A percentile compares a stretch with the other conserved stretches of the same genome.
Evolutionary conservation across 2,797 vertebrate species (phyloP).

Genomic region (Spinus olivaceus): DNA sequence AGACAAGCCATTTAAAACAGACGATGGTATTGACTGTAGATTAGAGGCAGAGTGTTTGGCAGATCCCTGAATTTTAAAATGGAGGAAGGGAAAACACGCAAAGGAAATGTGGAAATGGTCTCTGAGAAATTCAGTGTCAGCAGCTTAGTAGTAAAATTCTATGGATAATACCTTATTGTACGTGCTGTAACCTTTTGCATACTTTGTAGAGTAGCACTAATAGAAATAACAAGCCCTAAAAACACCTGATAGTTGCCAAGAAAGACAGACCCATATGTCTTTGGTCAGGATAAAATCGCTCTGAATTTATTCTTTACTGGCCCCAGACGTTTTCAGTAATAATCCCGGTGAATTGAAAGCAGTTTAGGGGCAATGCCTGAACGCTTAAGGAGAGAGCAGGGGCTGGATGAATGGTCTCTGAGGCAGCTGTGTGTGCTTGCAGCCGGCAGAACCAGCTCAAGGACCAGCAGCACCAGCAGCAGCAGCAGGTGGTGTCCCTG

Average conservation of each 20-base stretch:
- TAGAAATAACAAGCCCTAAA: slow-evolving; percentile 44
- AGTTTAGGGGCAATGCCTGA: neutral
- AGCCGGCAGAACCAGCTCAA: slow-evolving; percentile 89
- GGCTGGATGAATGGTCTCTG: neutral
- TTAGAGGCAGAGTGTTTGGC: slow-evolving; percentile 50
- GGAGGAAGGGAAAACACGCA: slow-evolving; percentile 36
- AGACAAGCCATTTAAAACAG: slow-evolving; percentile 60
- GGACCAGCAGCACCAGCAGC: slow-evolving; percentile 80
- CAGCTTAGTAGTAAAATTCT: slow-evolving; percentile 9
- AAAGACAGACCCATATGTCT: slow-evolving; percentile 25
- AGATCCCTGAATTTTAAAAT: slow-evolving; percentile 39
- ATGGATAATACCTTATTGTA: slow-evolving; percentile 32
- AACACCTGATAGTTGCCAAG: slow-evolving; percentile 10
- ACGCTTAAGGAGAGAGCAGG: neutral
- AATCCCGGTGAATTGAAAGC: neutral
- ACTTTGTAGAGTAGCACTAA: neutral
- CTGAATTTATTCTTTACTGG: neutral
- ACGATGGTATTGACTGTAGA: slow-evolving; percentile 44
- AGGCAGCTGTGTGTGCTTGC: slow-evolving; percentile 30
- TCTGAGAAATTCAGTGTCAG: slow-evolving; percentile 50
- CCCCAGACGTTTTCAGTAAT: neutral
- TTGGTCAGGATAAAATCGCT: neutral
- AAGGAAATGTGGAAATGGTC: slow-evolving; percentile 50
- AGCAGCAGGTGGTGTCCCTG: slow-evolving; percentile 82
- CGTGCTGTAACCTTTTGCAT: neutral